Percentiles rank a stretch among this genome's conserved stretches.
These are phyloP conservation scores for Tyto alba DNA, from an alignment of 2,113 vertebrate species.

Conservation along the genomic window DNA sequence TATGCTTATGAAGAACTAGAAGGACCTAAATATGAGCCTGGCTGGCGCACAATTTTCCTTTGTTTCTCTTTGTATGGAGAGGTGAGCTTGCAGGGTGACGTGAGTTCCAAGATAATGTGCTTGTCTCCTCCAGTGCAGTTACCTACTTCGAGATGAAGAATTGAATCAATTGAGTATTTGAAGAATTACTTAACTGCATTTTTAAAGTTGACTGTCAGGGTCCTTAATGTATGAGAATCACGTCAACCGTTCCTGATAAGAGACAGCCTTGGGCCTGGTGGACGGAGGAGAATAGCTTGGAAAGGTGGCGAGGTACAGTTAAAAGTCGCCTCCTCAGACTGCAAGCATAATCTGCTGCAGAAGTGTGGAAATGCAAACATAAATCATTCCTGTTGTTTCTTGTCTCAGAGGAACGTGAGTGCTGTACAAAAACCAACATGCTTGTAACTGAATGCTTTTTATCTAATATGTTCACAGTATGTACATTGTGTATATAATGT, in stretches of 20 bases:
- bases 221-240: background rate
- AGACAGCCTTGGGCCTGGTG: background rate
- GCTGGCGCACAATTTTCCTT: background rate
- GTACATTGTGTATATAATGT: background rate
- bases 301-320: background rate
- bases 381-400: slow-evolving; percentile 18
- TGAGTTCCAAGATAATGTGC: background rate
- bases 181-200: background rate
- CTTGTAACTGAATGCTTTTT: background rate
- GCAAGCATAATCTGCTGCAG: background rate
- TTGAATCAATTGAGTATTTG: background rate
- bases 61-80: background rate
- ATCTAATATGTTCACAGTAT: background rate
- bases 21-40: background rate
- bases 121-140: background rate
- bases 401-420: background rate
- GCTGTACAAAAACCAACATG: background rate
- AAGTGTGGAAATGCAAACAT: slow-evolving; percentile 2
- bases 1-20: background rate
- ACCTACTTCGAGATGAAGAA: background rate
- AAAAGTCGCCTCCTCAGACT: background rate
- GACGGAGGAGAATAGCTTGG: background rate
- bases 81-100: background rate
- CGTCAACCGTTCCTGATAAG: background rate
- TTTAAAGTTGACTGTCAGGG: background rate